Evolutionary conservation across 92 coral and sea anemone species (phyloP).

Genomic region (Chrysogorgia sp.): DNA sequence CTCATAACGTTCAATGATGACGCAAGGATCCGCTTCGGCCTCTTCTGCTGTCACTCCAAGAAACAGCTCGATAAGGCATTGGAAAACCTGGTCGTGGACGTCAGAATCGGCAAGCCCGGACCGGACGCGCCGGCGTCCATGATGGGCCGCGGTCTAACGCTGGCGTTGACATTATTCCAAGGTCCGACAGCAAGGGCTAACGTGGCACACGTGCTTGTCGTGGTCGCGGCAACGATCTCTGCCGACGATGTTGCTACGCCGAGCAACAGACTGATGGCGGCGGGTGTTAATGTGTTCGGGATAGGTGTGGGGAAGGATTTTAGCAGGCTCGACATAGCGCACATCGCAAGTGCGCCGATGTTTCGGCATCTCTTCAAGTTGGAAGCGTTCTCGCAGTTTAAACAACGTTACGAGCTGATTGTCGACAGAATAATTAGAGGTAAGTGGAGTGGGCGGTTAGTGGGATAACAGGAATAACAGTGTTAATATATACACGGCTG

Average conservation of each 20-base stretch:
- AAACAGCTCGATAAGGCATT: conserved; percentile 23
- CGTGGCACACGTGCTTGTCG: conserved; percentile 61
- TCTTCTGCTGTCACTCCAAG: conserved; percentile 32
- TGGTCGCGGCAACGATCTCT: conserved; percentile 72
- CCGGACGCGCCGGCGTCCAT: conserved; percentile 33
- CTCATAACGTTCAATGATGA: conserved; percentile 62
- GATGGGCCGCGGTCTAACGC: conserved; percentile 33
- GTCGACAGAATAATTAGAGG: conserved; percentile 30
- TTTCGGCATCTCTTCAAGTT: conserved; percentile 25
- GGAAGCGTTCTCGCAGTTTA: conserved; percentile 14
- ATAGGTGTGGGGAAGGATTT: conserved; percentile 70
- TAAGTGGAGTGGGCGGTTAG: background rate
- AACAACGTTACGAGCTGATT: conserved; percentile 34
- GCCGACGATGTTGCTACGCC: conserved; percentile 68
- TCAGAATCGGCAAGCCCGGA: conserved; percentile 10
- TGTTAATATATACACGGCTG: too few relatives aligned
- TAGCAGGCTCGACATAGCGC: conserved; percentile 56
- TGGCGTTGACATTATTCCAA: conserved; percentile 31
- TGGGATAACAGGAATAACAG: background rate
- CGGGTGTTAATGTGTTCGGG: conserved; percentile 62
- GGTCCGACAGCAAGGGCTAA: conserved; percentile 57
- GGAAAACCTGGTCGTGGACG: background rate
- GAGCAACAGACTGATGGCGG: conserved; percentile 46
- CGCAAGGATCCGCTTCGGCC: conserved; percentile 33
- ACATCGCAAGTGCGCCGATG: conserved; percentile 62